These are phyloP conservation scores for Drosophila subsilvestris DNA, from an alignment of 2,888 invertebrate species.

Conservation along the genomic window DNA sequence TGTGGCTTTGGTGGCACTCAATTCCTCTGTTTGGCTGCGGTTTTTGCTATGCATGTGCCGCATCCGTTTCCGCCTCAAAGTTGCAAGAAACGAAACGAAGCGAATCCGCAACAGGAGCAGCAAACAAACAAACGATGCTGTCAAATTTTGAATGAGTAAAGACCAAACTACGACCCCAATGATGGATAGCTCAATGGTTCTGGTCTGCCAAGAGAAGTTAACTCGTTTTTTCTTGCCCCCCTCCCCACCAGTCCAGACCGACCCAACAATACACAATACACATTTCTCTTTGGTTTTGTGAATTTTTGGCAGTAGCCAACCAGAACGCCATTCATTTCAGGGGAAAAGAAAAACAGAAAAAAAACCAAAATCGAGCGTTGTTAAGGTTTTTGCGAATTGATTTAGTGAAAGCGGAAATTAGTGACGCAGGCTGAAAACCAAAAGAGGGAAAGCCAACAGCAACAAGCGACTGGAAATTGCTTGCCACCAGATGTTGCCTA, in stretches of 20 bases:
- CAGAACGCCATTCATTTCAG: conserved; percentile 58
- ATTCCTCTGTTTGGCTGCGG: conserved; percentile 23
- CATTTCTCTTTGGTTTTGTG: conserved; percentile 37
- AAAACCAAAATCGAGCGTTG: conserved; percentile 47
- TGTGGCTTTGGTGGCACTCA: not conserved
- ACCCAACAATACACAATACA: not conserved
- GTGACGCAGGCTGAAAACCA: conserved; percentile 58
- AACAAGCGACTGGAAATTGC: conserved; percentile 63
- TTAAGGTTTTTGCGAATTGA: conserved; percentile 68
- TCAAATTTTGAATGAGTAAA: conserved; percentile 80
- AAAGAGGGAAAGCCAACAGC: conserved; percentile 31
- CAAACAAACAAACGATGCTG: conserved; percentile 77
- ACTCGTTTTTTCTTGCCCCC: conserved; percentile 36
- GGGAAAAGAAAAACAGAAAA: conserved; percentile 24
- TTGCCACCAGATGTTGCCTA: conserved; percentile 69
- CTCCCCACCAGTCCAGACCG: conserved; percentile 13
- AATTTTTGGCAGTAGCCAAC: conserved; percentile 51
- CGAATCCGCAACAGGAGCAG: conserved; percentile 22
- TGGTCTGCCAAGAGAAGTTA: conserved; percentile 38
- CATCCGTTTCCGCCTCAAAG: conserved; percentile 67
- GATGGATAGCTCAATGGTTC: conserved; percentile 70
- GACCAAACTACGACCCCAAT: conserved; percentile 72
- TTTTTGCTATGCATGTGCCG: conserved; percentile 65
- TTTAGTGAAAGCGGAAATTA: conserved; percentile 78
- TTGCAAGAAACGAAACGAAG: conserved; percentile 44